phyloP scores from a whole-genome alignment of 1,140 invertebrate genomes.

The Cyclina sinensis region DNA sequence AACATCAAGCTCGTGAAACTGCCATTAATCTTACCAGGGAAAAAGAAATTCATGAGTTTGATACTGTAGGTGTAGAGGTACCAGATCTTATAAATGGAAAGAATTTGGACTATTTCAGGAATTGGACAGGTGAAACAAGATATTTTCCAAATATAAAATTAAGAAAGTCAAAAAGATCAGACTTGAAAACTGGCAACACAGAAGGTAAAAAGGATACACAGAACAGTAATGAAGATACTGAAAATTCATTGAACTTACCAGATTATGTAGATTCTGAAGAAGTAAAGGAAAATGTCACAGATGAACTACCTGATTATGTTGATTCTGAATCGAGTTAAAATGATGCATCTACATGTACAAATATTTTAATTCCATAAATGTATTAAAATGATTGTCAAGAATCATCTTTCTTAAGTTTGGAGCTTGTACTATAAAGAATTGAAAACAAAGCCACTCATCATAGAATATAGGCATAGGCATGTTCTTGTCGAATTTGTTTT shows the following conservation, averaged over 20 bases:
- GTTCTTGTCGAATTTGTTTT: no score
- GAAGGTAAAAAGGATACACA: no score
- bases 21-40: slow-evolving; percentile 79
- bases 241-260: slow-evolving; percentile 7
- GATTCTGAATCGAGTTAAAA: neutral
- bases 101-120: slow-evolving; percentile 75
- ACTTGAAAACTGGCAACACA: slow-evolving; percentile 63
- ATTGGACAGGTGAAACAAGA: slow-evolving; percentile 80
- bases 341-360: no score
- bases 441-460: no score
- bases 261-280: neutral
- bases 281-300: neutral
- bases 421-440: no score
- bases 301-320: slow-evolving; percentile 43
- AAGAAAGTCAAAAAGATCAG: slow-evolving; percentile 71
- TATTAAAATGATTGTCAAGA: no score
- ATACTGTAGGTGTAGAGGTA: slow-evolving; percentile 79
- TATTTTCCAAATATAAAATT: slow-evolving; percentile 79
- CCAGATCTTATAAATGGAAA: slow-evolving; percentile 80
- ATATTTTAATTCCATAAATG: neutral
- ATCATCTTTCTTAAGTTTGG: no score
- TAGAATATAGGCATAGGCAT: no score
- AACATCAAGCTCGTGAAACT: slow-evolving; percentile 76
- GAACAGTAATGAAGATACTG: slow-evolving; percentile 11
- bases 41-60: slow-evolving; percentile 78